Conservation (phyloP, 1,140 invertebrate genomes). For the Calephelis virginiensis region DNA sequence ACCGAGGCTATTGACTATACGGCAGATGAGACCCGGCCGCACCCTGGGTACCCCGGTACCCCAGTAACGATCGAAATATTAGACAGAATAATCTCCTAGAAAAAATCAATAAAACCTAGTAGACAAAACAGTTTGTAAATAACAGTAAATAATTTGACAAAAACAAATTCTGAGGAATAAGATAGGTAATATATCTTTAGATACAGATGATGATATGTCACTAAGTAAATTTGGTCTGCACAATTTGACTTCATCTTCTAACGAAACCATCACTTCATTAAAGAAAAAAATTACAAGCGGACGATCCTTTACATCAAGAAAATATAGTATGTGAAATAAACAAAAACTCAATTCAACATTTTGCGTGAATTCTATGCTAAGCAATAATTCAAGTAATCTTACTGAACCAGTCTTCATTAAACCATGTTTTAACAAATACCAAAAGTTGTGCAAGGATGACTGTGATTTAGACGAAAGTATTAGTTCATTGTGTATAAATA, state of each 20-base stretch:
- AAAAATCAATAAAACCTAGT: too few species aligned
- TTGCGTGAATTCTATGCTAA: constrained; percentile 51
- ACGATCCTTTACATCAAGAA: constrained; percentile 55
- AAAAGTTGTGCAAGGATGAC: constrained; percentile 59
- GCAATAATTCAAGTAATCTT: constrained; percentile 49
- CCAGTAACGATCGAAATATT: too few species aligned
- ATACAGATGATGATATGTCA: constrained; percentile 68
- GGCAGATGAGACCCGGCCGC: too few species aligned
- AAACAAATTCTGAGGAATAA: constrained; percentile 48
- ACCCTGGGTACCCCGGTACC: too few species aligned
- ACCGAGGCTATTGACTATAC: too few species aligned
- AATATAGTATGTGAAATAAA: constrained; percentile 57
- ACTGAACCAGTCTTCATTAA: constrained; percentile 59
- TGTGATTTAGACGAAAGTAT: constrained; percentile 75
- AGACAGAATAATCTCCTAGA: too few species aligned
- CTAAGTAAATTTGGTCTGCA: constrained; percentile 67
- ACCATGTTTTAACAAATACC: constrained; percentile 66
- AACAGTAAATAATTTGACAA: constrained; percentile 37
- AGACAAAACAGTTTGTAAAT: constrained; percentile 45
- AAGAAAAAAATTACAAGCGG: constrained; percentile 54
- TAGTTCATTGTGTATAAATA: constrained; percentile 64
- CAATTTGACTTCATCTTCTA: constrained; percentile 62
- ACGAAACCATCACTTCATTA: constrained; percentile 49
- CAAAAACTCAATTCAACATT: constrained; percentile 65
- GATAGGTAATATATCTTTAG: constrained; percentile 46